phyloP scores from a whole-genome alignment of 2,113 vertebrate genomes.

The Brienomyrus longianalis region DNA sequence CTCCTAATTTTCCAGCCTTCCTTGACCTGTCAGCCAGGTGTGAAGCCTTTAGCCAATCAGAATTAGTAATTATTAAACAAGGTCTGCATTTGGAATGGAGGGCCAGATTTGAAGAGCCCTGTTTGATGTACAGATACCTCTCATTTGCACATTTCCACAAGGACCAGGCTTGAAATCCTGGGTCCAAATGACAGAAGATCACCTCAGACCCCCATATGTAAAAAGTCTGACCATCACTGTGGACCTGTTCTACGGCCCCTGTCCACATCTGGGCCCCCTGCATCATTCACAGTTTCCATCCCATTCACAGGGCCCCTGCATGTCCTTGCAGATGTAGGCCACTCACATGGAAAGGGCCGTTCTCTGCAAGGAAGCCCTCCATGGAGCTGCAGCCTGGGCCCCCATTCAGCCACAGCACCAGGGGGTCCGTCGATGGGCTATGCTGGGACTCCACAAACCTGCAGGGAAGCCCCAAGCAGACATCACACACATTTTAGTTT shows the following conservation, averaged over 20 bases:
- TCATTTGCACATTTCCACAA: background rate
- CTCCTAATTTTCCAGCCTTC: too few relatives aligned
- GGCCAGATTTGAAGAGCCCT: too few relatives aligned
- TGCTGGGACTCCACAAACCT: slow-evolving; percentile 38
- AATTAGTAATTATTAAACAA: too few relatives aligned
- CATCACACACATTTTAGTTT: background rate
- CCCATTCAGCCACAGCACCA: slow-evolving; percentile 36
- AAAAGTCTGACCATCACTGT: background rate
- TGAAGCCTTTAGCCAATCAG: too few relatives aligned
- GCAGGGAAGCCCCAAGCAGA: background rate
- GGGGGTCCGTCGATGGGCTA: slow-evolving; percentile 22
- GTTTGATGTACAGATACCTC: background rate
- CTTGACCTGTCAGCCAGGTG: too few relatives aligned
- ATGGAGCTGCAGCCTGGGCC: slow-evolving; percentile 30
- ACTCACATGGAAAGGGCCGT: slow-evolving; percentile 30
- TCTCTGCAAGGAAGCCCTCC: slow-evolving; percentile 37
- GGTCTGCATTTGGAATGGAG: too few relatives aligned
- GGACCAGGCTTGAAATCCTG: background rate
- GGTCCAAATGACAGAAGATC: background rate
- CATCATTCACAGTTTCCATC: background rate
- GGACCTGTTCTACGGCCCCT: background rate
- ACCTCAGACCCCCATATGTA: background rate
- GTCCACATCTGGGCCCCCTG: background rate
- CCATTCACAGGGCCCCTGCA: background rate
- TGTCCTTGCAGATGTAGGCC: background rate